phyloP scores from a whole-genome alignment of 2,888 invertebrate genomes.

The Sminthurides aquaticus region DNA sequence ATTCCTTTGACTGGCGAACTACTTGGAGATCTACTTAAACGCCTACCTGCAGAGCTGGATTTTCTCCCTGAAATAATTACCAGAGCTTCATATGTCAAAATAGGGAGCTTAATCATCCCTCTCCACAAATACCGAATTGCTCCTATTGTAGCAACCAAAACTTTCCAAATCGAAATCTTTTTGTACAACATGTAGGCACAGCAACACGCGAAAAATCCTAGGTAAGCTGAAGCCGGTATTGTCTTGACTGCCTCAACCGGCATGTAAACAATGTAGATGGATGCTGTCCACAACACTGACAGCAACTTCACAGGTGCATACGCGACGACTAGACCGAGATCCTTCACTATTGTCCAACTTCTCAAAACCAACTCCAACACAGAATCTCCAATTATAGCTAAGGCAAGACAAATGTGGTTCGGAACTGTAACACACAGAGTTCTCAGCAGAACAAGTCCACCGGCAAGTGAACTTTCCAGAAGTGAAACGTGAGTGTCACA shows the following conservation, averaged over 20 bases:
- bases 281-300: neutral
- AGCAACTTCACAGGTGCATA: slow-evolving; percentile 13
- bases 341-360: neutral
- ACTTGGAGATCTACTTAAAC: neutral
- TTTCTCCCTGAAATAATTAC: neutral
- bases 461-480: neutral
- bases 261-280: neutral
- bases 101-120: neutral
- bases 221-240: slow-evolving; percentile 19
- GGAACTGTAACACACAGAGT: slow-evolving; percentile 11
- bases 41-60: neutral
- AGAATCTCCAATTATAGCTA: slow-evolving; percentile 19
- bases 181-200: slow-evolving; percentile 16
- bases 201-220: slow-evolving; percentile 14
- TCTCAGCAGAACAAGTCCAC: neutral
- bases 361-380: slow-evolving; percentile 2
- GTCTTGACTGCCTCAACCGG: neutral
- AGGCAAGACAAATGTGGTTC: slow-evolving; percentile 16
- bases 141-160: neutral
- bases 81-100: neutral
- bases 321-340: slow-evolving; percentile 8
- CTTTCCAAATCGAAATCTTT: slow-evolving; percentile 12
- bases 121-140: neutral
- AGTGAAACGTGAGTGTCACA: neutral
- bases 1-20: slow-evolving; percentile 15